Evolutionary conservation across 2,797 vertebrate species (phyloP).

Genomic region (Petrocephalus sullivani): DNA sequence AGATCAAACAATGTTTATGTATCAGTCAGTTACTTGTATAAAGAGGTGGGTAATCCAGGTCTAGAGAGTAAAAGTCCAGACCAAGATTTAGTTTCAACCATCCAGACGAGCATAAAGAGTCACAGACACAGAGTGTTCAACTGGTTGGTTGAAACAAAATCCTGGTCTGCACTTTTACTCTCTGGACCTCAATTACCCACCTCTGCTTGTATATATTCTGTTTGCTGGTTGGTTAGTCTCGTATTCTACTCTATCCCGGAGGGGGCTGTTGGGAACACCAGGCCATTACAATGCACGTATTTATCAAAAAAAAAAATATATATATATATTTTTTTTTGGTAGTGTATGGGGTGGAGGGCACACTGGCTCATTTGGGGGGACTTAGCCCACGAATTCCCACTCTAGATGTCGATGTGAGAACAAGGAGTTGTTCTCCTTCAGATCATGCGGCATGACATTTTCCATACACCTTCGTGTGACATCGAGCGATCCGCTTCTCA

Average conservation of each 20-base stretch:
- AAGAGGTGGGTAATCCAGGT: background rate
- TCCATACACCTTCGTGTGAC: background rate
- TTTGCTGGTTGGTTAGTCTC: background rate
- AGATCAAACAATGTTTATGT: background rate
- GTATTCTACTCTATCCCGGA: background rate
- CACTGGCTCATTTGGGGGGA: background rate
- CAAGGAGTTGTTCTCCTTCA: background rate
- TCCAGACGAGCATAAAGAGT: no score
- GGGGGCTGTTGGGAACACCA: background rate
- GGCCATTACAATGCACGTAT: background rate
- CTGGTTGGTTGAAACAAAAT: no score
- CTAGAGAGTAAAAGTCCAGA: no score
- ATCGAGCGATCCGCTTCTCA: background rate
- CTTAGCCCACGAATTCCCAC: background rate
- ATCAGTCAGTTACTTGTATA: background rate
- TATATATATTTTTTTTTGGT: background rate
- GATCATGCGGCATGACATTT: background rate
- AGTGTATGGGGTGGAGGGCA: background rate
- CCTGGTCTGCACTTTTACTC: no score
- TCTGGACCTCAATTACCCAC: no score
- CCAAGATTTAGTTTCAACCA: no score
- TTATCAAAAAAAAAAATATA: background rate
- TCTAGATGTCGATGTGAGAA: background rate
- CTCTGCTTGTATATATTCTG: background rate
- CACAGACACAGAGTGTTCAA: no score